phyloP scores from a whole-genome alignment of 2,888 invertebrate genomes.

The Xestia sexstrigata region DNA sequence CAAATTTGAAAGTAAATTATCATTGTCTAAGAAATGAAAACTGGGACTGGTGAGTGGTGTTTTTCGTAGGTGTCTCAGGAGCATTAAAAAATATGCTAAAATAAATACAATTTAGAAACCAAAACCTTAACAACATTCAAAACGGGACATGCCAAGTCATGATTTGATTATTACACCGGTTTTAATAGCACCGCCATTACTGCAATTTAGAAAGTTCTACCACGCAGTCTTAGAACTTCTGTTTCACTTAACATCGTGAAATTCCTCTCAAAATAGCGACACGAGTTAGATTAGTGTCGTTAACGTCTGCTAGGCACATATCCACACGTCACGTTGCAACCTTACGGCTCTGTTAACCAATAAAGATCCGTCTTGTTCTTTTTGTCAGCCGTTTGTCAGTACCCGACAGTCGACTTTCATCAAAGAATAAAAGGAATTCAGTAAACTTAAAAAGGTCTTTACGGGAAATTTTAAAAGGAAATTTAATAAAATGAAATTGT shows the following conservation, averaged over 20 bases:
- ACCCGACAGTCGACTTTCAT: constrained; percentile 10
- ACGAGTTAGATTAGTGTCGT: constrained; percentile 33
- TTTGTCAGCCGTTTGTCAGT: constrained; percentile 20
- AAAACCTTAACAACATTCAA: not conserved
- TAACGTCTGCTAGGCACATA: constrained; percentile 5
- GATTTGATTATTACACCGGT: not conserved
- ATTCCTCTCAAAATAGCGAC: constrained; percentile 18
- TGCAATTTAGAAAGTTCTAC: not conserved
- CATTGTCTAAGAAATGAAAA: not conserved
- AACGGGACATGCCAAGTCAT: not conserved
- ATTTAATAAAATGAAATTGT: constrained; percentile 16
- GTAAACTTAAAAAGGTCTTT: constrained; percentile 26
- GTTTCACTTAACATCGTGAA: not conserved
- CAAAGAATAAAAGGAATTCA: constrained; percentile 13
- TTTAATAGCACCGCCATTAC: not conserved
- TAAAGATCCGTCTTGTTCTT: constrained; percentile 36
- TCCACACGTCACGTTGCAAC: constrained; percentile 30
- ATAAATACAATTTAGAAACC: not conserved
- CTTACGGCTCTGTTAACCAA: constrained; percentile 35
- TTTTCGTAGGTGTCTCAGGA: not conserved
- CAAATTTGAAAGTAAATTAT: not conserved
- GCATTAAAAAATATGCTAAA: not conserved
- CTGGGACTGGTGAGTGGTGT: not conserved
- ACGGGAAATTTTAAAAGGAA: constrained; percentile 15
- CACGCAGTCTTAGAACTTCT: not conserved